phyloP scores from a whole-genome alignment of 1,140 invertebrate genomes.

The Drosophila tani region DNA sequence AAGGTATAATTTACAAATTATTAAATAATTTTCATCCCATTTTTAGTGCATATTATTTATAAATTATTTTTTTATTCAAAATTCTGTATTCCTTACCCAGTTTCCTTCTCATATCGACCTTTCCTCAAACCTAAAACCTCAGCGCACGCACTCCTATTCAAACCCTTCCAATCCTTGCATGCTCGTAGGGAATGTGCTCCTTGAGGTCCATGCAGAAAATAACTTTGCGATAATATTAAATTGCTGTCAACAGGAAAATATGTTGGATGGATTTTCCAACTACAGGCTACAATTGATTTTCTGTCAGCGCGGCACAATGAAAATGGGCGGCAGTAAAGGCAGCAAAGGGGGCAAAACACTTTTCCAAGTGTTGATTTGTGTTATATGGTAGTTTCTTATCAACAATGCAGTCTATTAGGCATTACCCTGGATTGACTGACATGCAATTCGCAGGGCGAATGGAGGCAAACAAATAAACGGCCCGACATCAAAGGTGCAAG shows the following conservation, averaged over 20 bases:
- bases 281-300: slow-evolving; percentile 72
- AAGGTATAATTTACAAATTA: too few relatives aligned
- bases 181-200: slow-evolving; percentile 41
- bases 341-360: slow-evolving; percentile 60
- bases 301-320: slow-evolving; percentile 64
- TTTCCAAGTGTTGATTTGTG: slow-evolving; percentile 82
- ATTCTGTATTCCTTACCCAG: not conserved
- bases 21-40: too few relatives aligned
- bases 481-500: slow-evolving; percentile 73
- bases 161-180: slow-evolving; percentile 45
- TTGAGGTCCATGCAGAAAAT: slow-evolving; percentile 73
- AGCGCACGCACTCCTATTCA: slow-evolving; percentile 21
- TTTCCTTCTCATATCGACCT: not conserved
- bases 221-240: slow-evolving; percentile 81
- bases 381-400: slow-evolving; percentile 77
- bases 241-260: slow-evolving; percentile 82
- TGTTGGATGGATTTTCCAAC: slow-evolving; percentile 74
- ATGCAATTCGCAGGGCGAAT: slow-evolving; percentile 56
- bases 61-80: not conserved
- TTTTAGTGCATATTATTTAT: not conserved
- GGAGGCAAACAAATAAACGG: slow-evolving; percentile 68
- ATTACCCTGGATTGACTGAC: slow-evolving; percentile 59
- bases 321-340: slow-evolving; percentile 18
- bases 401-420: slow-evolving; percentile 79
- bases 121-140: slow-evolving; percentile 4